A percentile compares a stretch with the other conserved stretches of the same genome.
phyloP scores from a whole-genome alignment of 1,140 invertebrate genomes.

The Hypsibius dujardini region DNA sequence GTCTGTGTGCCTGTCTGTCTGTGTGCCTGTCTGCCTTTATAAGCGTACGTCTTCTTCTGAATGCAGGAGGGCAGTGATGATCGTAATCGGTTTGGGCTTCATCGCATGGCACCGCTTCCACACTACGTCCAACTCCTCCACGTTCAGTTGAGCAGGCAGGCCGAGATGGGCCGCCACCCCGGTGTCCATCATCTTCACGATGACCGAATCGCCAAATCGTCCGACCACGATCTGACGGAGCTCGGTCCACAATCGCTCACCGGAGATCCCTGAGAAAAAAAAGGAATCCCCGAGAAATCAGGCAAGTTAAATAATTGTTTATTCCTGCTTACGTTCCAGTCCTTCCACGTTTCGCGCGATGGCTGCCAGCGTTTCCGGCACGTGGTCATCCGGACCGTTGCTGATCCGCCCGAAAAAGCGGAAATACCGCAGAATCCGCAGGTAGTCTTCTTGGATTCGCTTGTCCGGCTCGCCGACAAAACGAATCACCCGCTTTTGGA shows the following conservation, averaged over 20 bases:
- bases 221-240: slow-evolving; percentile 72
- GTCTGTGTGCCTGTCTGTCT: too few species aligned
- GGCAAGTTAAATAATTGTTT: too few species aligned
- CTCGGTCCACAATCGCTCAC: slow-evolving; percentile 92
- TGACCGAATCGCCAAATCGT: slow-evolving; percentile 52
- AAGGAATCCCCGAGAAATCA: too few species aligned
- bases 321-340: slow-evolving; percentile 35
- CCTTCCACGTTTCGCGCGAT: slow-evolving; percentile 64
- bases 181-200: slow-evolving; percentile 57
- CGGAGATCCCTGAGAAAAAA: slow-evolving; percentile 51
- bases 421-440: slow-evolving; percentile 84
- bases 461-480: slow-evolving; percentile 76
- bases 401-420: slow-evolving; percentile 84
- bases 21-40: too few species aligned
- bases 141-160: slow-evolving; percentile 29
- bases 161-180: slow-evolving; percentile 55
- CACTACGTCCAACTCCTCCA: slow-evolving; percentile 48
- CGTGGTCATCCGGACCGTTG: slow-evolving; percentile 48
- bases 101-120: slow-evolving; percentile 37
- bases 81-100: slow-evolving; percentile 51
- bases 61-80: slow-evolving; percentile 48
- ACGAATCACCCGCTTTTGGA: slow-evolving; percentile 51
- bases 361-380: slow-evolving; percentile 51
- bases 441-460: slow-evolving; percentile 86
- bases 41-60: slow-evolving; percentile 50